Percentiles rank a stretch among this genome's conserved stretches.
Evolutionary conservation across 2,797 vertebrate species (phyloP).

Genomic region (Linurgus olivaceus): DNA sequence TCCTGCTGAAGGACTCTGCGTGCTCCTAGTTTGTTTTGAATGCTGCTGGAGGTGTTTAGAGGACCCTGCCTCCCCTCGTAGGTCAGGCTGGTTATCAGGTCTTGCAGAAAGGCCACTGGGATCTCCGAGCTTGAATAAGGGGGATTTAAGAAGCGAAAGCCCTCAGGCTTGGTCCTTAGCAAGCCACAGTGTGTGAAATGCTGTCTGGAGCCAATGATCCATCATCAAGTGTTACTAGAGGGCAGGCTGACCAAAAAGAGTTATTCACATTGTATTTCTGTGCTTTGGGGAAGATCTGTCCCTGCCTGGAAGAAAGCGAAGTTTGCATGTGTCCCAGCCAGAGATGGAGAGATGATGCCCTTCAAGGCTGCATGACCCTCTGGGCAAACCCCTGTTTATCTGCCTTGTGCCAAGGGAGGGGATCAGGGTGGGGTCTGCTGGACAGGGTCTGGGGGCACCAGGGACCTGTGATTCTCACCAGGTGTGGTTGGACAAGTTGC

Average conservation of each 20-base stretch:
- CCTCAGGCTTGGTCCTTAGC: not conserved
- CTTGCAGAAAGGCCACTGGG: not conserved
- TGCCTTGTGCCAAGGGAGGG: not conserved
- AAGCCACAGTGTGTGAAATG: not conserved
- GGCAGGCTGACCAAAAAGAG: not conserved
- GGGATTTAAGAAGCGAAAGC: not conserved
- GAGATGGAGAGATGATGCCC: not conserved
- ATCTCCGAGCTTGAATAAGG: not conserved
- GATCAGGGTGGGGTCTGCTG: not conserved
- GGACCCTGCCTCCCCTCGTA: not conserved
- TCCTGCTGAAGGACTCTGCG: rapidly evolving
- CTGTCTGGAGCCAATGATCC: not conserved
- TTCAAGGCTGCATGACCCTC: not conserved
- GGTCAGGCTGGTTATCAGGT: not conserved
- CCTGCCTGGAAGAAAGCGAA: not conserved
- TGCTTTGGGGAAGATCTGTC: not conserved
- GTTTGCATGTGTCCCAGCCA: not conserved
- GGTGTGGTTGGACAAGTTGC: not conserved
- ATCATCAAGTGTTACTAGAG: not conserved
- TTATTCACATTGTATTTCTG: not conserved
- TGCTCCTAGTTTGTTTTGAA: not conserved
- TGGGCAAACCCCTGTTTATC: not conserved
- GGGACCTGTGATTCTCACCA: rapidly evolving
- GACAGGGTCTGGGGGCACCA: not conserved
- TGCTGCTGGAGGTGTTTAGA: not conserved